Evolutionary conservation across 2,797 vertebrate genomes (phyloP).

Genomic region (Leptodactylus fallax): DNA sequence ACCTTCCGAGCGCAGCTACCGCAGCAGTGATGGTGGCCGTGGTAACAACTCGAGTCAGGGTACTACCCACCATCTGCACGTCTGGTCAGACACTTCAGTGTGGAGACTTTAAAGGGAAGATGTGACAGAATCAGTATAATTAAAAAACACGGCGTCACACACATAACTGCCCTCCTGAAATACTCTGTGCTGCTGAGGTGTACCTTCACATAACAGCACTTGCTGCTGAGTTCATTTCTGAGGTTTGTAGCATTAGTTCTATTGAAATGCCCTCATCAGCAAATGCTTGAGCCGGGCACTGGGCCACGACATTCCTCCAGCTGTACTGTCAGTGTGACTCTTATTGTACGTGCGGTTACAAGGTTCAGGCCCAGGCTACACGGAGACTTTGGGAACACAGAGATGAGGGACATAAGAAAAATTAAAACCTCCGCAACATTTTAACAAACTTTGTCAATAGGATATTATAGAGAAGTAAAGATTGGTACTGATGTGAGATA

Average conservation of each 20-base stretch:
- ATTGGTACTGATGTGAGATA: too few relatives aligned
- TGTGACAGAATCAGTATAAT: neutral
- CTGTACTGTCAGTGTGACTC: too few relatives aligned
- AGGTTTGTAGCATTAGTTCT: neutral
- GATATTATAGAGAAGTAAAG: too few relatives aligned
- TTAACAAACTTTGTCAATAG: too few relatives aligned
- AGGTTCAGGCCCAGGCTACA: too few relatives aligned
- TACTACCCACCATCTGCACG: constrained; percentile 16
- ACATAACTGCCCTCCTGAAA: neutral
- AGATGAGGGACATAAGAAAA: too few relatives aligned
- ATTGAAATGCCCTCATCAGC: neutral
- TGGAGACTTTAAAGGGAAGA: neutral
- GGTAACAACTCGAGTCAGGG: neutral
- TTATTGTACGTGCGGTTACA: too few relatives aligned
- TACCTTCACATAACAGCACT: neutral
- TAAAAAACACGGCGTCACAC: neutral
- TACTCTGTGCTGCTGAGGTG: neutral
- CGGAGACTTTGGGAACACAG: too few relatives aligned
- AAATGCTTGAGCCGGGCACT: neutral
- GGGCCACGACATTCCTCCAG: too few relatives aligned
- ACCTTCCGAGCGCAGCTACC: constrained; percentile 50
- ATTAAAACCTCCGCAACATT: too few relatives aligned
- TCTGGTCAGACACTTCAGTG: neutral
- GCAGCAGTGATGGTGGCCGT: constrained; percentile 41
- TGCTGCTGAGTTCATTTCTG: neutral